Evolutionary conservation across 2,888 invertebrate genomes (phyloP).

Genomic region (Campoplex capitator): DNA sequence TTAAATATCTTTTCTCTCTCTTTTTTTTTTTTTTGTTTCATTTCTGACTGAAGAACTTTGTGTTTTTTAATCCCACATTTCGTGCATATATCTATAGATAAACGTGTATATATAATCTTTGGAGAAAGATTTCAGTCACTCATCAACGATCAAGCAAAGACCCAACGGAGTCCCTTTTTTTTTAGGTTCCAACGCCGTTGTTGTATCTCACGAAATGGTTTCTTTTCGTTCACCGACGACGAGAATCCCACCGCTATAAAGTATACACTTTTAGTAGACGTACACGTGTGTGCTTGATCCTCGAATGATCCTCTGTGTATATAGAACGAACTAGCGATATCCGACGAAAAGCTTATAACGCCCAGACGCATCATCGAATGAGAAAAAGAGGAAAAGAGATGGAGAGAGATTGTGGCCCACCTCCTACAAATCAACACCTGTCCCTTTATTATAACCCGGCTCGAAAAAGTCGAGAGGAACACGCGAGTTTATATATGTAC

Average conservation of each 20-base stretch:
- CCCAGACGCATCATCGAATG: slow-evolving; percentile 64
- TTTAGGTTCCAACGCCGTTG: not conserved
- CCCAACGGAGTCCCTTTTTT: slow-evolving; percentile 21
- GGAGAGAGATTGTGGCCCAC: slow-evolving; percentile 58
- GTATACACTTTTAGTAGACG: slow-evolving; percentile 19
- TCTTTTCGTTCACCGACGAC: not conserved
- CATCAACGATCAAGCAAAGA: slow-evolving; percentile 6
- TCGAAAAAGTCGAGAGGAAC: slow-evolving; percentile 27
- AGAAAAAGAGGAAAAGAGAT: slow-evolving; percentile 12
- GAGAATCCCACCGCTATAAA: slow-evolving; percentile 3
- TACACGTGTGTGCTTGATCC: slow-evolving; percentile 25
- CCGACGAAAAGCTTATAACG: slow-evolving; percentile 69
- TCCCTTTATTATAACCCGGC: slow-evolving; percentile 68
- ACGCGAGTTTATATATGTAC: not conserved
- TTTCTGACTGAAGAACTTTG: not conserved
- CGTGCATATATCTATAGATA: not conserved
- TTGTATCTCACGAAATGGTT: slow-evolving; percentile 24
- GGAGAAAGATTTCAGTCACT: slow-evolving; percentile 9
- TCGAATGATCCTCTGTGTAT: slow-evolving; percentile 26
- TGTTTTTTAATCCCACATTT: slow-evolving; percentile 16
- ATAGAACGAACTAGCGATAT: slow-evolving; percentile 20
- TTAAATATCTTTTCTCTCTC: not conserved
- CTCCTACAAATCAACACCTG: slow-evolving; percentile 74
- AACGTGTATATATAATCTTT: not conserved
- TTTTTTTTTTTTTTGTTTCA: not conserved